Conservation (phyloP, 2,888 invertebrate species). For the Hybos culiciformis region DNA sequence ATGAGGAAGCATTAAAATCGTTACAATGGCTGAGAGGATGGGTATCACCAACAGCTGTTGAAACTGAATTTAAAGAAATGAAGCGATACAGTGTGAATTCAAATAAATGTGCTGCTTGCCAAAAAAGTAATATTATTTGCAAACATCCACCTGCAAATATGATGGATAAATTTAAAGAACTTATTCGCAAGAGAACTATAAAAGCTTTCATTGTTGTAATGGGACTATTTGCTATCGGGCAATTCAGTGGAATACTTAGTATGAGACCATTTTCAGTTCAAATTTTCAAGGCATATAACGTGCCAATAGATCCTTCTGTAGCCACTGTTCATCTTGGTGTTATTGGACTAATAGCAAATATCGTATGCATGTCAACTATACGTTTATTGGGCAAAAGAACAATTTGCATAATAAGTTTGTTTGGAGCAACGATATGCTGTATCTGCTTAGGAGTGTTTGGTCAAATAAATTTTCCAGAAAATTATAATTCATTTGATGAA, state of each 20-base stretch:
- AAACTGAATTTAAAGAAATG: constrained; percentile 17
- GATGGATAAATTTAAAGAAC: constrained; percentile 21
- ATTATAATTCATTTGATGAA: constrained; percentile 37
- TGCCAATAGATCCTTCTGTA: constrained; percentile 32
- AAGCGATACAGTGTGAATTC: constrained; percentile 14
- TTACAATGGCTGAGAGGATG: constrained; percentile 42
- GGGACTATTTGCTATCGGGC: constrained; percentile 41
- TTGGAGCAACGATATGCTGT: constrained; percentile 34
- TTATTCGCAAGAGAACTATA: constrained; percentile 40
- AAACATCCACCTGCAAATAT: constrained; percentile 26
- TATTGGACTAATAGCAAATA: constrained; percentile 35
- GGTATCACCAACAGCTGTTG: constrained; percentile 15
- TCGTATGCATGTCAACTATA: constrained; percentile 35
- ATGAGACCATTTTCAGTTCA: constrained; percentile 44
- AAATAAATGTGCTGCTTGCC: constrained; percentile 13
- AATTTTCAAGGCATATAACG: constrained; percentile 34
- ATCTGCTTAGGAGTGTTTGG: constrained; percentile 37
- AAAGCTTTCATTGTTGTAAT: constrained; percentile 40
- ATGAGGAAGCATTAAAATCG: constrained; percentile 40
- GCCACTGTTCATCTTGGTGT: constrained; percentile 41
- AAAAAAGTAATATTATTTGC: constrained; percentile 15
- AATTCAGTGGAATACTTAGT: constrained; percentile 38
- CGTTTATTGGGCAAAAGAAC: constrained; percentile 39
- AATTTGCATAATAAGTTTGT: constrained; percentile 36
- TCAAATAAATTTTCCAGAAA: constrained; percentile 25